These are phyloP conservation scores for Acleris emargana DNA, from an alignment of 2,888 invertebrate genomes.

Conservation along the genomic window DNA sequence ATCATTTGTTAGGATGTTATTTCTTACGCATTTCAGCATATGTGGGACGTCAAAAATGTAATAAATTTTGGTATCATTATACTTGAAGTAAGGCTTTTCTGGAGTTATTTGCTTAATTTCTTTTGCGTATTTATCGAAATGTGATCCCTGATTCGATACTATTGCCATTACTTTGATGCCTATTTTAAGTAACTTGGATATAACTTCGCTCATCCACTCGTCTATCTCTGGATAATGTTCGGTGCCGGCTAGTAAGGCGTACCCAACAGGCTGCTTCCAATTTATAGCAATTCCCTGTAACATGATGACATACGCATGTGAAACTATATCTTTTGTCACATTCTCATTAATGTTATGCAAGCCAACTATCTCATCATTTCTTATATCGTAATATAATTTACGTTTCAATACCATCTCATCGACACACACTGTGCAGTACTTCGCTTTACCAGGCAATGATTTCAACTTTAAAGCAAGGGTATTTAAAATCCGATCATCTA, in stretches of 20 bases:
- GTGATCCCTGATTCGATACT: slow-evolving; percentile 6
- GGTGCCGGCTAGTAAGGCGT: not conserved
- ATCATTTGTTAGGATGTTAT: slow-evolving; percentile 9
- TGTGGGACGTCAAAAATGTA: slow-evolving; percentile 35
- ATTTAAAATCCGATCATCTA: not conserved
- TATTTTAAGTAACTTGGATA: not conserved
- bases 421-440: not conserved
- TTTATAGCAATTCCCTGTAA: not conserved
- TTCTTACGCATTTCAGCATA: slow-evolving; percentile 17
- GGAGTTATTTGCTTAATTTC: not conserved
- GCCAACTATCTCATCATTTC: slow-evolving; percentile 6
- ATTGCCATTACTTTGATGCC: slow-evolving; percentile 1
- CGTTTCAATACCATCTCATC: slow-evolving; percentile 8
- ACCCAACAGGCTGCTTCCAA: slow-evolving; percentile 5
- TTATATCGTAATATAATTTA: slow-evolving; percentile 4
- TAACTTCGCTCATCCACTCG: slow-evolving; percentile 1
- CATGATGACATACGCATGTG: slow-evolving; percentile 1
- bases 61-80: slow-evolving; percentile 6
- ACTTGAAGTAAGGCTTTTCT: slow-evolving; percentile 16
- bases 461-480: not conserved
- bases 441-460: not conserved
- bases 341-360: slow-evolving; percentile 3
- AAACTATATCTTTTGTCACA: not conserved
- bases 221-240: not conserved
- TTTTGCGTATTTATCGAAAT: slow-evolving; percentile 16